A percentile compares a stretch with the other conserved stretches of the same genome.
Evolutionary conservation across 2,888 invertebrate genomes (phyloP).

Genomic region (Conomelus anceps): DNA sequence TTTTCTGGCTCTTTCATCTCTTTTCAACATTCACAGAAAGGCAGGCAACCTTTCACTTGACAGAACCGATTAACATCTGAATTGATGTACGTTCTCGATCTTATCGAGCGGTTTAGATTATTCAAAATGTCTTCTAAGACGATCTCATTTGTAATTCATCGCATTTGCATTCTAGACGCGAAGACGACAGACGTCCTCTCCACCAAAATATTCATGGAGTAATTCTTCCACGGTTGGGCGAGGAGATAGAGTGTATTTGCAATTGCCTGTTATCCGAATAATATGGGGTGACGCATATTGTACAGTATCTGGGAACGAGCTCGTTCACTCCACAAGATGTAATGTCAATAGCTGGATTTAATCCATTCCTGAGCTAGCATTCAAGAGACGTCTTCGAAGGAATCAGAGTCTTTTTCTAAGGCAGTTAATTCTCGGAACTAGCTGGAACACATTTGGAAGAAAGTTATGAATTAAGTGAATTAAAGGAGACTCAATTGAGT

Average conservation of each 20-base stretch:
- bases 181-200: background rate
- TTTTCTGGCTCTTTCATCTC: background rate
- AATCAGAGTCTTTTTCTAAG: background rate
- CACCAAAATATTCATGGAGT: background rate
- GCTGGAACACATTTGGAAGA: too few species aligned
- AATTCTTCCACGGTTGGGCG: background rate
- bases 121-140: background rate
- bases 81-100: background rate
- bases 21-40: background rate
- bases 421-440: background rate
- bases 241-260: background rate
- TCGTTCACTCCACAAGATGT: background rate
- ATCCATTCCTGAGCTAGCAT: background rate
- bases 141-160: background rate
- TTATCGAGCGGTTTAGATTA: background rate
- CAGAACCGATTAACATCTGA: background rate
- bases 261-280: background rate
- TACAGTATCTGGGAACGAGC: background rate
- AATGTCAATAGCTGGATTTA: background rate
- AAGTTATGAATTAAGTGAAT: too few species aligned
- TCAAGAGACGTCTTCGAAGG: background rate
- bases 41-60: background rate
- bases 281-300: background rate
- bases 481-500: too few species aligned
- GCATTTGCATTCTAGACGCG: background rate